Evolutionary conservation across 2,113 vertebrate species (phyloP), one percentile per base, ranked within the genome.

Genomic region (Trochalopteron elliotii): DNA sequence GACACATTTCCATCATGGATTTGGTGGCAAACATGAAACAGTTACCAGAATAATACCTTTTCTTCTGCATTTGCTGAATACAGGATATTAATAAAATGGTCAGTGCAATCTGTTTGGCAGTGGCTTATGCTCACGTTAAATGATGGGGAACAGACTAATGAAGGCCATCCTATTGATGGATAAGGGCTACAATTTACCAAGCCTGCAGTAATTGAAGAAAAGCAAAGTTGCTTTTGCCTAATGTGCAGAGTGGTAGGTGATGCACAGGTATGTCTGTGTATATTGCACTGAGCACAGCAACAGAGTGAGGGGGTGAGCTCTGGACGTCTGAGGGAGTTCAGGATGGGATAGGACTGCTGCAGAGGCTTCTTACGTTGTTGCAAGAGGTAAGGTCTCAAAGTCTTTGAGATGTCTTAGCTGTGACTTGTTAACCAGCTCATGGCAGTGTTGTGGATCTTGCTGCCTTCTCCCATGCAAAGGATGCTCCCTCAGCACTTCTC

Each of bases 21-120:
- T 74, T 95, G 57, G 40, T 96, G 78, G 81, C 89, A 89, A 87
- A 80, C 49, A 42, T 83, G 45, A 45, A 85, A 55, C 23, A 77
- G 23, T 70, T 93, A n/a, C 40, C 87, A 90, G 59, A 94, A 94
- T 72, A 89, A 82, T 65, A 40, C 40, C 20, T 82, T 93, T 93
- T 80, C 65, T 83, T 94, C 45, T 30, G 31, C 5, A 5, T 78
- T 91, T 89, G 53, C 70, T 42, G 67, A 72, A 61, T 82, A 23
- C 4, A 24, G 49, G 74, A 33, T 93, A 61, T 84, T 84, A 95
- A 89, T 79, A 44, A 57, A 84, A 61, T 39, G 79, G 64, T 81
- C 21, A 11, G 49, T 68, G 15, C 68, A 64, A 91, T 82, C 77
- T 83, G 56, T 84, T 94, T 76, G 61, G 61, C 0, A 0, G 31